phyloP scores from a whole-genome alignment of 2,797 vertebrate genomes.

The Tinamus major region DNA sequence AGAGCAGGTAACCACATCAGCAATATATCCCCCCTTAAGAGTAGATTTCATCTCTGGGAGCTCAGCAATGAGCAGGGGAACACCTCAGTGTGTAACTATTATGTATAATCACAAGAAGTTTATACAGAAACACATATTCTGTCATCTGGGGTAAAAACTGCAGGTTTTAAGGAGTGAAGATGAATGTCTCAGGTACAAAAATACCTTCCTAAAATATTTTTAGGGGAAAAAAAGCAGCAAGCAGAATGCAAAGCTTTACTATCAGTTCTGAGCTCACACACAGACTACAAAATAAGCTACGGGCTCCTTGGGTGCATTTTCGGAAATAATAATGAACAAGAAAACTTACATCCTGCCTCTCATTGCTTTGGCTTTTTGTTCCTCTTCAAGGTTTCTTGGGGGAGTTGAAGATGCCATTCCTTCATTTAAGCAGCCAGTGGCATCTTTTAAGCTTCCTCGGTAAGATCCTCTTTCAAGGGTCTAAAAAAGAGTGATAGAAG shows the following conservation, averaged over 20 bases:
- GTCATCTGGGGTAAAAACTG: background rate
- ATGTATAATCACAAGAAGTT: background rate
- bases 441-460: constrained; percentile 84
- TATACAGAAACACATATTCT: background rate
- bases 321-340: background rate
- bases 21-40: background rate
- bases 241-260: background rate
- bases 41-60: background rate
- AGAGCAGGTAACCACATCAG: background rate
- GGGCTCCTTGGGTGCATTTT: background rate
- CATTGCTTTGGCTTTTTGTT: constrained; percentile 95
- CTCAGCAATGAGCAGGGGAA: background rate
- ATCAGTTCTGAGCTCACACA: background rate
- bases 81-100: background rate
- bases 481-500: constrained; percentile 69
- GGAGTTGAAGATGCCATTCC: constrained; percentile 84
- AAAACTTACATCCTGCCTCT: constrained; percentile 92
- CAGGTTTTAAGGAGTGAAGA: background rate
- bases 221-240: background rate
- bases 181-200: background rate
- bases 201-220: background rate
- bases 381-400: constrained; percentile 92
- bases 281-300: background rate
- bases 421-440: constrained; percentile 81
- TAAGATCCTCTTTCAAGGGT: constrained; percentile 91